phyloP scores from a whole-genome alignment of 2,888 invertebrate species.

The Pollenia griseotomentosa region DNA sequence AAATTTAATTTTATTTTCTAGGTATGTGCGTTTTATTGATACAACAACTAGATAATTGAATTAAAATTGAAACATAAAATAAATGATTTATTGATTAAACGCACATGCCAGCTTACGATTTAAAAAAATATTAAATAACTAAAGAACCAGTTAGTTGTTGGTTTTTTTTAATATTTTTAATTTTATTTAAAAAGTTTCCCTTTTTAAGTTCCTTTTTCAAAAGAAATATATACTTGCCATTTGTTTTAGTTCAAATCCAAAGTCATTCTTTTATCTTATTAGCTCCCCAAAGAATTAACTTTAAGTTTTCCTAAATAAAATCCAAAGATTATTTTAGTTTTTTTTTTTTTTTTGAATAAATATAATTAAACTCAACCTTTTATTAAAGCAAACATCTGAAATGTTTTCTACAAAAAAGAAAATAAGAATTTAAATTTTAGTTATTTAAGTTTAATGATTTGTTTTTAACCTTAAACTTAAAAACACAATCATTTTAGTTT shows the following conservation, averaged over 20 bases:
- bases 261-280: slow-evolving; percentile 40
- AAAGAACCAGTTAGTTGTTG: slow-evolving; percentile 5
- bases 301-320: slow-evolving; percentile 66
- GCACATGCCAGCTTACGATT: slow-evolving; percentile 2
- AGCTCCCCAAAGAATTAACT: slow-evolving; percentile 61
- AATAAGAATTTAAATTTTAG: neutral
- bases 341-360: slow-evolving; percentile 24
- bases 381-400: slow-evolving; percentile 45
- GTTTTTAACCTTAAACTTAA: neutral
- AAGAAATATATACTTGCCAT: slow-evolving; percentile 63
- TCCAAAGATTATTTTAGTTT: slow-evolving; percentile 67
- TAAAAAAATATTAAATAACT: neutral
- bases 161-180: neutral
- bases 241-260: slow-evolving; percentile 46
- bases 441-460: neutral
- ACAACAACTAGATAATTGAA: slow-evolving; percentile 4
- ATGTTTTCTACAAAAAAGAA: slow-evolving; percentile 25
- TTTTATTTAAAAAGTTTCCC: neutral
- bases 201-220: neutral
- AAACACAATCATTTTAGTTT: neutral
- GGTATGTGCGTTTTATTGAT: slow-evolving; percentile 22
- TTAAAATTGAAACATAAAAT: neutral
- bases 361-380: slow-evolving; percentile 47
- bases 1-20: neutral
- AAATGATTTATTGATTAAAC: slow-evolving; percentile 15